These are phyloP conservation scores for Helogale parvula DNA, from an alignment of 2,113 vertebrate species.

Conservation along the genomic window DNA sequence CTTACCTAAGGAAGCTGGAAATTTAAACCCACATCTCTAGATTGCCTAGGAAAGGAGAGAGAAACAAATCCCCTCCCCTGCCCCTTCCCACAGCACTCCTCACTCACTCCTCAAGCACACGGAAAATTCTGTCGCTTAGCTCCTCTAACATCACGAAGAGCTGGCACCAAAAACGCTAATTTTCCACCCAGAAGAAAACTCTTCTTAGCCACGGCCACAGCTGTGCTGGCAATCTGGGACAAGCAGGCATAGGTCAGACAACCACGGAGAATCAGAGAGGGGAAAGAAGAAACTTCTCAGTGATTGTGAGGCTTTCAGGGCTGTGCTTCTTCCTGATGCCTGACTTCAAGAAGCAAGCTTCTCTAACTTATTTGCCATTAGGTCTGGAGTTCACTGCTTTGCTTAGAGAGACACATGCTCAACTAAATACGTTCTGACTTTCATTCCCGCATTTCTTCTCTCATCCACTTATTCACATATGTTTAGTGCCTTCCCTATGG, in stretches of 20 bases:
- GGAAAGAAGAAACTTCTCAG: background rate
- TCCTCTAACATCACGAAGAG: background rate
- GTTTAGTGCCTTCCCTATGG: background rate
- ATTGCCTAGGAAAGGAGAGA: background rate
- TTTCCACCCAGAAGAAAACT: background rate
- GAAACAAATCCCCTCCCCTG: background rate
- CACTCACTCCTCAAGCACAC: background rate
- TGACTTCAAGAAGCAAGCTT: background rate
- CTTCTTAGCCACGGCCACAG: background rate
- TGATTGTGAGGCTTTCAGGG: background rate
- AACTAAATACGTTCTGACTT: background rate
- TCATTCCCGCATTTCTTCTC: background rate
- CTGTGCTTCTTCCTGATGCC: background rate
- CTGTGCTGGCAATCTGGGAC: background rate
- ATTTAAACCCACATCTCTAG: background rate
- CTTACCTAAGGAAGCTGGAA: background rate
- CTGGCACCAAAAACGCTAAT: background rate
- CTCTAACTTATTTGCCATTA: background rate
- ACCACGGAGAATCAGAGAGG: background rate
- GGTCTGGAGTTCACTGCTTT: background rate
- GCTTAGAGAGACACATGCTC: background rate
- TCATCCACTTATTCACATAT: background rate
- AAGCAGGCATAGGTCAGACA: background rate
- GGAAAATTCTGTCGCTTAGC: background rate
- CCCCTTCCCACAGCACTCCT: background rate